Evolutionary conservation across 2,888 invertebrate genomes (phyloP), one percentile per base, ranked within the genome.

Genomic region (Pycnomerus fuliginosus): DNA sequence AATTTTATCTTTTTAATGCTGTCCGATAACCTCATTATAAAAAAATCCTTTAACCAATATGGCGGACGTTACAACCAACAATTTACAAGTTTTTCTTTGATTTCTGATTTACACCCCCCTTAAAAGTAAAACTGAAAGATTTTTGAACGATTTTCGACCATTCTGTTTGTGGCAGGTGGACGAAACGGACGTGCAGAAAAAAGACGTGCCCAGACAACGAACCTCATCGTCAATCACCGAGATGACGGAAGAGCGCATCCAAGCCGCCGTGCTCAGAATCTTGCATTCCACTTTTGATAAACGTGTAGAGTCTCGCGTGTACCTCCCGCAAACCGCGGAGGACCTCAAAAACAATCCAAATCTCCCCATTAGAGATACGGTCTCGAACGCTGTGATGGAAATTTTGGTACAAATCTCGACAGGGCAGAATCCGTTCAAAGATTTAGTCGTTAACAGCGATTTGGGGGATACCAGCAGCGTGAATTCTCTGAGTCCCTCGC

Each of bases 201-300:
- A 71, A 39, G 76, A 77, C 37, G 74, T 61, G 11, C 62, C 67
- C 10, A 56, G 69, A 37, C 67, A 68, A 52, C 61, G 69, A 43
- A 70, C 68, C 2, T 61, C 61, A 8, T 66, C 68, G 3, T 65
- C 67, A 3, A 75, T 77, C 48, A 76, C 76, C 8, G 85, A 85
- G 64, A 70, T 83, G 38, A 80, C 80, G 3, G 79, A 80, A 47
- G 84, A 85, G 36, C 83, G 85, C 62, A 74, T 85, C 14, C 73
- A 80, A 48, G 70, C 76, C 38, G 77, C 83, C 50, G 76, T 87
- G 31, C 83, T 84, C 1, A 79, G 83, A 61, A 81, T 90, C 40
- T 71, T 90, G 11, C 82, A 84, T 65, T 83, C 84, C 22, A 82
- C 86, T 1, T 89, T 87, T 83, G 74, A 74, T 42, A 70, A 73